Evolutionary conservation across 2,113 vertebrate species (phyloP), one percentile per base, ranked within the genome.

Genomic region (Saguinus imperator): DNA sequence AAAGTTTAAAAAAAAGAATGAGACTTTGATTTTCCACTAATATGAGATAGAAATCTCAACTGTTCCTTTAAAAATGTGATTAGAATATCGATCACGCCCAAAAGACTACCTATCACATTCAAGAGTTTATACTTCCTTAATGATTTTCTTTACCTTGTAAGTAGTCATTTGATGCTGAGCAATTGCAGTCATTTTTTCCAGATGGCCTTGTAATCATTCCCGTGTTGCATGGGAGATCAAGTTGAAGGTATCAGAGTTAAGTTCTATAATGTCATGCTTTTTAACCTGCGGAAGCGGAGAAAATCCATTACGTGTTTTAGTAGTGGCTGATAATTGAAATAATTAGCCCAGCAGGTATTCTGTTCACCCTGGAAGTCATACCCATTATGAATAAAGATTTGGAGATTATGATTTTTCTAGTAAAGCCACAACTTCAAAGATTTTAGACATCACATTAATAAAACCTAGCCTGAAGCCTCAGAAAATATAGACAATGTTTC

Each of bases 281-380:
- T 99, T 99, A n/a, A 99, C 99, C 99, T 99, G 99, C 98, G 97
- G 98, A 99, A 99, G 99, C 99, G 99, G 98, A 98, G 98, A 98
- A 99, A 99, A 99, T 99, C 99, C 99, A 99, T 99, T 99, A 99
- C 99, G 93, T 99, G 99, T 99, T 99, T 99, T 99, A 98, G 99
- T 99, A 98, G 99, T 98, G 97, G 99, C 99, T 99, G 99, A 99
- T 99, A n/a, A n/a, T n/a, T n/a, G n/a, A n/a, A n/a, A n/a, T n/a
- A n/a, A n/a, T n/a, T n/a, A n/a, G n/a, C n/a, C n/a, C n/a, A n/a
- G n/a, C n/a, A n/a, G n/a, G n/a, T n/a, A n/a, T n/a, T n/a, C n/a
- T n/a, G n/a, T n/a, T n/a, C n/a, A n/a, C n/a, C n/a, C n/a, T n/a
- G n/a, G n/a, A n/a, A n/a, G n/a, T n/a, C n/a, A n/a, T n/a, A n/a